Evolutionary conservation across 2,888 invertebrate genomes (phyloP).

Genomic region (Hoplodrina ambigua): DNA sequence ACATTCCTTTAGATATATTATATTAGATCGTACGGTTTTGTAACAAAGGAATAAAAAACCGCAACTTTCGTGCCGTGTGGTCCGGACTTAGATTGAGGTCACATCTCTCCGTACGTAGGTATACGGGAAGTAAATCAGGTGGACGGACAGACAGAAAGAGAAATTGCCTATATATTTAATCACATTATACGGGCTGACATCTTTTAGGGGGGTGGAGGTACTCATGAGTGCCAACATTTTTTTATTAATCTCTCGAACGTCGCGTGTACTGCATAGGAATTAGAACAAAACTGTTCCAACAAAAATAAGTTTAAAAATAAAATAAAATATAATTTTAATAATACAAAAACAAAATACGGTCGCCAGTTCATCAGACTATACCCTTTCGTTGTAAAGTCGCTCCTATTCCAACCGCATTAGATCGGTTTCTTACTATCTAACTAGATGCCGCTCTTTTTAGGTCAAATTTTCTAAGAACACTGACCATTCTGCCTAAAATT

Average conservation of each 20-base stretch:
- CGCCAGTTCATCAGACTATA: too few species aligned
- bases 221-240: too few species aligned
- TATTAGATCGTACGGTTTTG: constrained; percentile 23
- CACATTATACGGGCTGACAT: neutral
- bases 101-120: constrained; percentile 18
- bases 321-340: too few species aligned
- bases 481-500: neutral
- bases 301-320: too few species aligned
- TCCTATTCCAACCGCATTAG: too few species aligned
- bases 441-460: neutral
- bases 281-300: too few species aligned
- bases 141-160: neutral
- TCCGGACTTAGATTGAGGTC: constrained; percentile 31
- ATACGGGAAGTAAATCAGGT: constrained; percentile 17
- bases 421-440: too few species aligned
- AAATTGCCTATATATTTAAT: constrained; percentile 5
- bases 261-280: too few species aligned
- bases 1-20: constrained; percentile 33
- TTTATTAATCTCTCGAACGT: too few species aligned
- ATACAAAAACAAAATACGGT: too few species aligned
- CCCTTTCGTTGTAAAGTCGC: too few species aligned
- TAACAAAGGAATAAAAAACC: constrained; percentile 39
- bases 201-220: too few species aligned
- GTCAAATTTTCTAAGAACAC: neutral
- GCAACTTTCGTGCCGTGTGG: constrained; percentile 24